phyloP scores from a whole-genome alignment of 2,797 vertebrate species.

The Enteromius fasciolatus region DNA sequence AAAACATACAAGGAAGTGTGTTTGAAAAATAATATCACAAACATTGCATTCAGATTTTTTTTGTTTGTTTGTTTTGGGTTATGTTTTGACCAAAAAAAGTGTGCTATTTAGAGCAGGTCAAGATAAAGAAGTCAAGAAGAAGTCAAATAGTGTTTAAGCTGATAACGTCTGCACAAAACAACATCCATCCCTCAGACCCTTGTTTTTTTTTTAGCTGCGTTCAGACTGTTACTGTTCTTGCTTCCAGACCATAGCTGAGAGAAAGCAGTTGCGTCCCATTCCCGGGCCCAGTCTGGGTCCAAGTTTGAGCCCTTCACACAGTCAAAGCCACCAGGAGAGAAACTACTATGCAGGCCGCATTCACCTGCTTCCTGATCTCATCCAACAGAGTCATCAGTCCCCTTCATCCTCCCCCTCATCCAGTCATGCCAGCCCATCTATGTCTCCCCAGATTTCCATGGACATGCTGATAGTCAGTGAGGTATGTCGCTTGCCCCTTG shows the following conservation, averaged over 20 bases:
- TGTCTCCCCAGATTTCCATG: constrained; percentile 87
- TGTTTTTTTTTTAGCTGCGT: constrained; percentile 70
- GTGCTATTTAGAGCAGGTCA: background rate
- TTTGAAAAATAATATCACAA: too few relatives aligned
- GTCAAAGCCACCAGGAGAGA: constrained; percentile 91
- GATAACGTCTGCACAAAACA: background rate
- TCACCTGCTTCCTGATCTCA: constrained; percentile 99
- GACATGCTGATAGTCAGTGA: constrained; percentile 75
- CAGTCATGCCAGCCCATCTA: constrained; percentile 94
- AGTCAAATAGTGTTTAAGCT: background rate
- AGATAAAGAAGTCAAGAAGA: background rate
- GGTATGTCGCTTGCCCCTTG: constrained; percentile 69
- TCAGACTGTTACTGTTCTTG: constrained; percentile 96
- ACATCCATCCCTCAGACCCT: constrained; percentile 22
- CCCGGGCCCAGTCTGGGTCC: constrained; percentile 67
- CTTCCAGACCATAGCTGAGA: constrained; percentile 96
- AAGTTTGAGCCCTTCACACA: constrained; percentile 70
- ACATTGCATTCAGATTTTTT: background rate
- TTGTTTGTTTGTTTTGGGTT: background rate
- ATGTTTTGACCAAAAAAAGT: background rate
- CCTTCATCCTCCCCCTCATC: constrained; percentile 92
- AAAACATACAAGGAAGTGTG: too few relatives aligned
- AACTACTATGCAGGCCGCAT: constrained; percentile 94
- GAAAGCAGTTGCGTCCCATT: constrained; percentile 79
- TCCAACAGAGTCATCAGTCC: constrained; percentile 99